Evolutionary conservation across 2,113 vertebrate species (phyloP).

Genomic region (Heteronetta atricapilla): DNA sequence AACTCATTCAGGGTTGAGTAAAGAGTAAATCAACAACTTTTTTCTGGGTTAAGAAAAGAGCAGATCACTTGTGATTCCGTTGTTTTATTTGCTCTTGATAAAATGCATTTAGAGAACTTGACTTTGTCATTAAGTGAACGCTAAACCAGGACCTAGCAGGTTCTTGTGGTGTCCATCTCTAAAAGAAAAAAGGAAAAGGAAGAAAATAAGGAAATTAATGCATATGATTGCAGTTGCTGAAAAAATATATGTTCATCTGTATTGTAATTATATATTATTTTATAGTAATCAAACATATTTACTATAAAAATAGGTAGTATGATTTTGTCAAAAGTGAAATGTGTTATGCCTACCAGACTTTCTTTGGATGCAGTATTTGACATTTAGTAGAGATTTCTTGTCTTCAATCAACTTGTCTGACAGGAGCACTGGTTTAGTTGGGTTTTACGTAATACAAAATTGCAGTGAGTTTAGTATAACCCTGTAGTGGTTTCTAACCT

Average conservation of each 20-base stretch:
- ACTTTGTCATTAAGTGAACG: background rate
- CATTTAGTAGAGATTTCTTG: background rate
- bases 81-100: background rate
- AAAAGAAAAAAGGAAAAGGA: background rate
- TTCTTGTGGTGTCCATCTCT: background rate
- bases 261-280: too few relatives aligned
- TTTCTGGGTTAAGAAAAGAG: background rate
- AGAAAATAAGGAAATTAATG: background rate
- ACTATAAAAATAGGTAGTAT: background rate
- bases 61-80: background rate
- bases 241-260: too few relatives aligned
- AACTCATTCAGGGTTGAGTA: background rate
- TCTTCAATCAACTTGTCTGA: background rate
- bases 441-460: background rate
- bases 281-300: too few relatives aligned
- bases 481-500: background rate
- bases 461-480: background rate
- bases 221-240: background rate
- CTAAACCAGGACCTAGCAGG: background rate
- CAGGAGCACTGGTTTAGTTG: background rate
- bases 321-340: background rate
- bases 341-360: background rate
- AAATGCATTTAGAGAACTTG: background rate
- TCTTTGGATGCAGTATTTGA: background rate
- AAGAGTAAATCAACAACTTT: fast-evolving